These are phyloP conservation scores for Crocallis elinguaria DNA, from an alignment of 2,888 invertebrate genomes.

Conservation along the genomic window DNA sequence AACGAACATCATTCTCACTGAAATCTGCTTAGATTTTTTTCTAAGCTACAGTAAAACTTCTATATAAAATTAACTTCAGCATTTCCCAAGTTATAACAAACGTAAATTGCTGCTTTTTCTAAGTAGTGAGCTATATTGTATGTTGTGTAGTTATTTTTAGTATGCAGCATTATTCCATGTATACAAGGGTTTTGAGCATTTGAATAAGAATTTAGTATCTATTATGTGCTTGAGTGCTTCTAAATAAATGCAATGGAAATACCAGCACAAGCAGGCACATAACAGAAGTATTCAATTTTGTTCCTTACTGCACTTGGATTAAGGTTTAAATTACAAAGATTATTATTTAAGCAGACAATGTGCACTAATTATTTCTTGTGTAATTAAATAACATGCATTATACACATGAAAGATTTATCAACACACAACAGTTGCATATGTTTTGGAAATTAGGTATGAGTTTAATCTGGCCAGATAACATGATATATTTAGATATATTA, in stretches of 20 bases:
- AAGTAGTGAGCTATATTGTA: too few relatives aligned
- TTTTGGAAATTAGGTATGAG: neutral
- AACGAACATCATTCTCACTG: too few relatives aligned
- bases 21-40: too few relatives aligned
- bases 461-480: neutral
- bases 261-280: neutral
- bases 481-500: neutral
- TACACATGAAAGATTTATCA: slow-evolving; percentile 7
- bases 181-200: neutral
- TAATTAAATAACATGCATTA: slow-evolving; percentile 10
- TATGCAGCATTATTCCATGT: too few relatives aligned
- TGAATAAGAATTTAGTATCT: neutral
- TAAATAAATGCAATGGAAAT: neutral
- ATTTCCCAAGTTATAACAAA: too few relatives aligned
- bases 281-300: neutral
- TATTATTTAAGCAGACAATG: neutral
- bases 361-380: slow-evolving; percentile 2
- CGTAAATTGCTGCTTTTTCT: too few relatives aligned
- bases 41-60: too few relatives aligned
- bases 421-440: neutral
- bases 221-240: neutral
- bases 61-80: too few relatives aligned
- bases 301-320: neutral
- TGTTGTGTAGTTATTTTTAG: too few relatives aligned
- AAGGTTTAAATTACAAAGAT: neutral